Evolutionary conservation across 2,113 vertebrate genomes (phyloP), one percentile per base, ranked within the genome.

Genomic region (Albula goreensis): DNA sequence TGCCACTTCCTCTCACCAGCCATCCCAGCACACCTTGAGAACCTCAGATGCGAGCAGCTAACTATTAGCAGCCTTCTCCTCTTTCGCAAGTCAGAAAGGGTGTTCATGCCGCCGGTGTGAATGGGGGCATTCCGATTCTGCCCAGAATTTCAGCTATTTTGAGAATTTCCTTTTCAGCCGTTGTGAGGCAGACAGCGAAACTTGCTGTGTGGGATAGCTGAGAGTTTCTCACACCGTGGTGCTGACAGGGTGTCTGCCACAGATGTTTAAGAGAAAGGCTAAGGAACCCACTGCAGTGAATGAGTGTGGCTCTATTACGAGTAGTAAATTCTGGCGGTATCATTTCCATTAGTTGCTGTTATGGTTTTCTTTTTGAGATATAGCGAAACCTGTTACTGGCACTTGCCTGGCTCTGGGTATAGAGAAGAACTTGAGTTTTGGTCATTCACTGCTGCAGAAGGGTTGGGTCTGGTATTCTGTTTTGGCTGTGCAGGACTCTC

Each of bases 71-170:
- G 6, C 17, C 7, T 70, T 84, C 66, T 31, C 70, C 10, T 74
- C 70, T 74, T 22, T 74, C n/a, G 8, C 22, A 10, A 74, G 8
- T 74, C n/a, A 74, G n/a, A 74, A 6, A 31, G 70, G 70, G 70
- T 74, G 70, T 74, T 74, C 31, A 74, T 10, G n/a, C n/a, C 9
- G 8, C 70, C 6, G 12, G 31, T 22, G 15, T 66, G 70, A 70
- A 22, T 17, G 4, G 31, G 70, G 70, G 70, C 11, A 22, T 74
- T 74, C n/a, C 2, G 70, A 10, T 74, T 74, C 22, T 74, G n/a
- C n/a, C n/a, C 70, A 74, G n/a, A 74, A 74, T 74, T n/a, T 10
- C 70, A 74, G 70, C 70, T 74, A 74, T 74, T 74, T 22, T n/a
- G 22, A 10, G 70, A 74, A 74, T 74, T 74, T 31, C 70, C 70